Conservation (phyloP, 2,888 invertebrate genomes). For the Yponomeuta sedellus region DNA sequence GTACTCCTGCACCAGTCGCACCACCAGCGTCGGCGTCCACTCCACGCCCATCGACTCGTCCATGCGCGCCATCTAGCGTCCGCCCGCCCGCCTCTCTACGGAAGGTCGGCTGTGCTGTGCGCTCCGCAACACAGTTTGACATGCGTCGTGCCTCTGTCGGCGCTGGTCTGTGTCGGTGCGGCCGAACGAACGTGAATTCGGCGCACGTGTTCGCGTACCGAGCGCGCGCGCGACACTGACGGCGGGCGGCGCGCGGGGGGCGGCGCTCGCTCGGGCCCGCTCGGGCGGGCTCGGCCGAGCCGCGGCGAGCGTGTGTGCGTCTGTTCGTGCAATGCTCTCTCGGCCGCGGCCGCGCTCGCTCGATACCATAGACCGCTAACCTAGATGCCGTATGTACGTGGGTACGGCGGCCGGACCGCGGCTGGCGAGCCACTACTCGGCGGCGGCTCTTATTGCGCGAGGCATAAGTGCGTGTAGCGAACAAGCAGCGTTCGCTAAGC, state of each 20-base stretch:
- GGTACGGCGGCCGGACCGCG: no score
- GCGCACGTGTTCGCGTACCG: constrained; percentile 10
- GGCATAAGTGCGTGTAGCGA: no score
- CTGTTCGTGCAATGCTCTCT: not conserved
- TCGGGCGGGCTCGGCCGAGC: constrained; percentile 14
- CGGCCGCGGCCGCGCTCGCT: not conserved
- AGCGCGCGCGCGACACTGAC: constrained; percentile 11
- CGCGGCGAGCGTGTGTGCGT: constrained; percentile 4
- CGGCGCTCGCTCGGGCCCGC: constrained; percentile 7
- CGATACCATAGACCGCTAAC: not conserved
- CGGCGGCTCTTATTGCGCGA: no score
- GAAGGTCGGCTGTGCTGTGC: no score
- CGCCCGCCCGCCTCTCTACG: no score
- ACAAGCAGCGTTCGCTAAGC: no score
- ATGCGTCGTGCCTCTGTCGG: not conserved
- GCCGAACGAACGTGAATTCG: constrained; percentile 11
- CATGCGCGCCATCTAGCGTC: not conserved
- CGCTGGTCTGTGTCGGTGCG: not conserved
- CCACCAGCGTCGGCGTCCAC: constrained; percentile 51
- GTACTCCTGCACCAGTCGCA: constrained; percentile 49
- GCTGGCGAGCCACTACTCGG: no score
- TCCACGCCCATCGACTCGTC: constrained; percentile 25
- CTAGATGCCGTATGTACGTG: no score
- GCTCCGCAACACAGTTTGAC: not conserved
- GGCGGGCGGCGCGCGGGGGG: constrained; percentile 11